Evolutionary conservation across 1,140 invertebrate genomes (phyloP).

Genomic region (Oppia nitens): DNA sequence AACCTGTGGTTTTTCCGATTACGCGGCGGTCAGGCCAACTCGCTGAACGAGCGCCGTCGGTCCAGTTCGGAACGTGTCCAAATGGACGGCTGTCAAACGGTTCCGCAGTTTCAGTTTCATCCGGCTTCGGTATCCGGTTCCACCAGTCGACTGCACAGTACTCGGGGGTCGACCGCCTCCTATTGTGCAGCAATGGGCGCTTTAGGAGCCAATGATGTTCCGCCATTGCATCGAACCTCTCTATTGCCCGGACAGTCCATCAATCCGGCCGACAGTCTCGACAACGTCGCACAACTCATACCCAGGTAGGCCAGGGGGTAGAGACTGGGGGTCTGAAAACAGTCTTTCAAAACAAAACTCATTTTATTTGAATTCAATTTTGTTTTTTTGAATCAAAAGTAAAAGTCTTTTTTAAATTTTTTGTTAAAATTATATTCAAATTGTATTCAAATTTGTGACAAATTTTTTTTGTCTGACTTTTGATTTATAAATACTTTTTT

Average conservation of each 20-base stretch:
- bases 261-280: slow-evolving; percentile 64
- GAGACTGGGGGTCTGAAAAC: not conserved
- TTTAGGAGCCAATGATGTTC: slow-evolving; percentile 20
- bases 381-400: not conserved
- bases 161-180: not conserved
- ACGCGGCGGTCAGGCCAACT: slow-evolving; percentile 31
- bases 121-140: not conserved
- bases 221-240: slow-evolving; percentile 23
- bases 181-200: slow-evolving; percentile 1
- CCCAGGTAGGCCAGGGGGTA: slow-evolving; percentile 55
- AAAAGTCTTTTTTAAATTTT: not conserved
- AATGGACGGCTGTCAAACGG: not conserved
- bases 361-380: not conserved
- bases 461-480: not conserved
- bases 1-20: slow-evolving; percentile 78
- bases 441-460: slow-evolving; percentile 2
- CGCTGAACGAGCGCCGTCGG: slow-evolving; percentile 8
- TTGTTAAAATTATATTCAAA: slow-evolving; percentile 1
- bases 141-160: not conserved
- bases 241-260: slow-evolving; percentile 36
- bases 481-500: not conserved
- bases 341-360: not conserved
- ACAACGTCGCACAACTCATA: slow-evolving; percentile 77
- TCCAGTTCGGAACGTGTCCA: slow-evolving; percentile 6
- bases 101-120: not conserved